Percentiles rank a stretch among this genome's conserved stretches.
Evolutionary conservation across 2,113 vertebrate genomes (phyloP).

Genomic region (Chlamydotis undulata): DNA sequence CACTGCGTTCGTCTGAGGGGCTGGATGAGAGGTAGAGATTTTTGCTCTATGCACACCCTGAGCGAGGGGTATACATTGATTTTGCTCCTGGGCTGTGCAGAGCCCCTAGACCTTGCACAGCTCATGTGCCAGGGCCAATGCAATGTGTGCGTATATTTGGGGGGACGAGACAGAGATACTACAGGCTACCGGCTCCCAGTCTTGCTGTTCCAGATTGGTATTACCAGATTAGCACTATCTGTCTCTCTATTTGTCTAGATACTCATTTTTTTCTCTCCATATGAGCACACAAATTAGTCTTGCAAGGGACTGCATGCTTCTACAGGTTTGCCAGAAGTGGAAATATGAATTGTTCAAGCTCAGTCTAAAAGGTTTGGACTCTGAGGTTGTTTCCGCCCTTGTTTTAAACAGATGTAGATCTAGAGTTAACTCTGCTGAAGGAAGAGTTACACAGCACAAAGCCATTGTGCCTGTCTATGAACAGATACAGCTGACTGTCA

Average conservation of each 20-base stretch:
- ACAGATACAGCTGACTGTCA: neutral
- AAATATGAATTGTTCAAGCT: neutral
- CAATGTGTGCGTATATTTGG: accelerated
- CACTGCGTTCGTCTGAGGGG: accelerated
- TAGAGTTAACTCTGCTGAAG: neutral
- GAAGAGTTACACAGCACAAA: neutral
- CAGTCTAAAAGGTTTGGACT: neutral
- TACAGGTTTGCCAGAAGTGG: neutral
- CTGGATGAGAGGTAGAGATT: neutral
- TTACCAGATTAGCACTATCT: neutral
- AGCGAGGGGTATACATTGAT: accelerated
- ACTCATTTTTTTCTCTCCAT: neutral
- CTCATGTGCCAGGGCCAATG: neutral
- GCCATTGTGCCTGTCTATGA: neutral
- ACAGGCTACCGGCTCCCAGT: neutral
- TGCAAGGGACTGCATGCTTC: neutral
- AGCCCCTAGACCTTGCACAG: neutral
- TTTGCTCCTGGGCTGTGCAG: neutral
- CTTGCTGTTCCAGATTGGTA: neutral
- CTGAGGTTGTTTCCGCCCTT: neutral
- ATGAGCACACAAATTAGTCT: neutral
- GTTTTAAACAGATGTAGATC: neutral
- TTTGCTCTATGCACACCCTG: accelerated
- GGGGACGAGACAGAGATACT: neutral
- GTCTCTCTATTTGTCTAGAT: accelerated